These are phyloP conservation scores for Echinometra lucunter DNA, from an alignment of 53 echinoderm and acorn worm genomes.

Conservation along the genomic window DNA sequence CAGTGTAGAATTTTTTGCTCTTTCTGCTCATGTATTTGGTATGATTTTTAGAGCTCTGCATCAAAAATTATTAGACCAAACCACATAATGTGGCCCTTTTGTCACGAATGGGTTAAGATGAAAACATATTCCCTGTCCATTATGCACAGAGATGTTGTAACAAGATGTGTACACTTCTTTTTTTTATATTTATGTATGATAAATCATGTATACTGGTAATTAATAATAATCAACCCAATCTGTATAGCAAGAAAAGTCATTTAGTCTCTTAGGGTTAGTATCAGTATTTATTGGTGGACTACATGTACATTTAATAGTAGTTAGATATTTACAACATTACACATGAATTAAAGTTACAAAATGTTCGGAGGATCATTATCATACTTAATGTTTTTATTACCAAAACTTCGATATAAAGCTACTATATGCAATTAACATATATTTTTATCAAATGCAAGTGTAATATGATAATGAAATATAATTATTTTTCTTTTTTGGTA, in stretches of 20 bases:
- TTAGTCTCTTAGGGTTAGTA: not conserved
- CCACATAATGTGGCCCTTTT: no score
- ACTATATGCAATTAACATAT: not conserved
- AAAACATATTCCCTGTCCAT: not conserved
- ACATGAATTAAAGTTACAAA: not conserved
- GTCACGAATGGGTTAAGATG: no score
- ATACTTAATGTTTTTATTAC: not conserved
- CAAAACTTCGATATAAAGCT: not conserved
- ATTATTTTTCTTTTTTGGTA: not conserved
- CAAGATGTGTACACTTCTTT: not conserved
- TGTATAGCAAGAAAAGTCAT: not conserved
- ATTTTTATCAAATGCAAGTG: not conserved
- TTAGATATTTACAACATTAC: not conserved
- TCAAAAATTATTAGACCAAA: no score
- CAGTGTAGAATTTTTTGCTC: no score
- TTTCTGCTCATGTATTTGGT: no score
- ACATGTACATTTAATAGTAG: not conserved
- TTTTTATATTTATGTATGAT: not conserved
- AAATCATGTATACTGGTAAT: not conserved
- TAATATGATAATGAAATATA: not conserved
- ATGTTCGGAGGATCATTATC: not conserved
- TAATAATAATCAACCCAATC: not conserved
- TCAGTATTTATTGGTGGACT: not conserved
- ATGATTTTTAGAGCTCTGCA: no score
- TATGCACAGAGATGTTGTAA: not conserved